Conservation (phyloP, 2,888 invertebrate genomes). For the Taphrorychus bicolor region DNA sequence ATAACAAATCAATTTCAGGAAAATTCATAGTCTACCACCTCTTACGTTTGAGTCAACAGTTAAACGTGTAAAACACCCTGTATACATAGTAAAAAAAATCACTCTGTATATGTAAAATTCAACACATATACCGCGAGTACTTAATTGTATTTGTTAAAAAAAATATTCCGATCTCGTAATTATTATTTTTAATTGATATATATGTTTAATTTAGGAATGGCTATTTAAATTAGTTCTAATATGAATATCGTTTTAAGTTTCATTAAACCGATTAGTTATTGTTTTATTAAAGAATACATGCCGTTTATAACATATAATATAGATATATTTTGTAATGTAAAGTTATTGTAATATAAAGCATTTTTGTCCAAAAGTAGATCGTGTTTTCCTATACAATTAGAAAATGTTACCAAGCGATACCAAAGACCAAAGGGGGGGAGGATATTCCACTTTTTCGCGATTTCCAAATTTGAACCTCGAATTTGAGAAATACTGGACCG, state of each 20-base stretch:
- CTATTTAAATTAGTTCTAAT: background rate
- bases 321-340: conserved; percentile 29
- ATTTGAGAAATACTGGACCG: too few species aligned
- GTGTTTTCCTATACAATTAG: too few species aligned
- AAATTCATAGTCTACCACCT: background rate
- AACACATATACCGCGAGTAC: background rate
- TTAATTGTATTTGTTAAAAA: conserved; percentile 2
- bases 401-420: too few species aligned
- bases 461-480: too few species aligned
- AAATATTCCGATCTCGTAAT: conserved; percentile 15
- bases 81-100: background rate
- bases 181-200: background rate
- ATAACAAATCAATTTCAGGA: background rate
- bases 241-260: background rate
- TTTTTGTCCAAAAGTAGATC: conserved; percentile 23
- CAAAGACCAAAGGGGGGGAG: too few species aligned
- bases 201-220: background rate
- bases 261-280: conserved; percentile 5
- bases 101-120: background rate
- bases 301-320: conserved; percentile 13
- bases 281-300: conserved; percentile 20
- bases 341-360: conserved; percentile 28
- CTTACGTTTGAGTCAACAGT: background rate
- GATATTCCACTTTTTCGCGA: too few species aligned
- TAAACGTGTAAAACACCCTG: background rate